These are phyloP conservation scores for Engystomops pustulosus DNA, from an alignment of 2,113 vertebrate species.

Conservation along the genomic window DNA sequence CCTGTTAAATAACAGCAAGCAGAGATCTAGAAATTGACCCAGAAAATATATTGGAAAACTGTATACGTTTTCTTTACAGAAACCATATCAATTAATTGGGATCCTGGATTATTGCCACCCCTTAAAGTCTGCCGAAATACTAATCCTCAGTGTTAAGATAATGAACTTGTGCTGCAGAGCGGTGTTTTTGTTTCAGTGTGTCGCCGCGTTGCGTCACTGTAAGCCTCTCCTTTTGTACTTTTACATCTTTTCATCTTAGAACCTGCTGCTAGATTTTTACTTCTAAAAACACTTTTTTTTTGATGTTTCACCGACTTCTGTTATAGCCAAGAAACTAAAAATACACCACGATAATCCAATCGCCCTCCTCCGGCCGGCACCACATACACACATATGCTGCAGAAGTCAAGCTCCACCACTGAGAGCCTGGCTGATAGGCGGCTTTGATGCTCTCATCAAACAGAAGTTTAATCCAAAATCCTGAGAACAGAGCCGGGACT, in stretches of 20 bases:
- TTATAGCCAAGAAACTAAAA: conserved; percentile 30
- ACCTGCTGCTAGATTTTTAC: not conserved
- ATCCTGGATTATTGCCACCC: too few species aligned
- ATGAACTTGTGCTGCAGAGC: not conserved
- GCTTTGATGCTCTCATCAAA: conserved; percentile 68
- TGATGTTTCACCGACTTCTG: conserved; percentile 20
- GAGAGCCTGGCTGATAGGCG: conserved; percentile 67
- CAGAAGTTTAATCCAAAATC: conserved; percentile 64
- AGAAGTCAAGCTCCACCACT: conserved; percentile 70
- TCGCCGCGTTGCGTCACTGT: not conserved
- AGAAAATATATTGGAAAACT: too few species aligned
- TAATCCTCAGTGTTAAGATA: not conserved
- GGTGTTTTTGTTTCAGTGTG: not conserved
- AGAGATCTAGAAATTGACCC: too few species aligned
- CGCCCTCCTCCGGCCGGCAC: not conserved
- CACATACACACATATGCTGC: conserved; percentile 54
- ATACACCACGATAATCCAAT: conserved; percentile 16
- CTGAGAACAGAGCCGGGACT: conserved; percentile 71
- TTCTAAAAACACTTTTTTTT: conserved; percentile 9
- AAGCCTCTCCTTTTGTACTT: not conserved
- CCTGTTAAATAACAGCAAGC: too few species aligned
- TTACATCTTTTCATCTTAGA: not conserved
- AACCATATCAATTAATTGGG: too few species aligned
- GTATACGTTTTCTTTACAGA: too few species aligned
- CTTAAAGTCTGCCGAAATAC: too few species aligned